Percentiles rank a stretch among this genome's conserved stretches.
These are phyloP conservation scores for Myzus persicae DNA, from an alignment of 1,140 invertebrate genomes.

Conservation along the genomic window DNA sequence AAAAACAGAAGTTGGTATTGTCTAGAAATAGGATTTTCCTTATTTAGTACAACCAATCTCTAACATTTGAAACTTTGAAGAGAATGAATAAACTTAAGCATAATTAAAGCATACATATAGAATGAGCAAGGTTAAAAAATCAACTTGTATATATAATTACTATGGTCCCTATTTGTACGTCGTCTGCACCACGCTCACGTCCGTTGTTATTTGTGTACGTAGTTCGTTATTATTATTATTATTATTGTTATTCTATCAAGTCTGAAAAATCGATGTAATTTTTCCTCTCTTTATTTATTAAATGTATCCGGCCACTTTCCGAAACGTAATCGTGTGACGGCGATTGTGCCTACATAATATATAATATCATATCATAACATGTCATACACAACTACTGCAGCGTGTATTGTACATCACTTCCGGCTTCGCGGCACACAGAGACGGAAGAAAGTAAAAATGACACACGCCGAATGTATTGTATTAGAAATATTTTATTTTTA, in stretches of 20 bases:
- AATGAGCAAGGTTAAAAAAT: too few species aligned
- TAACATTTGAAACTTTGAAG: too few species aligned
- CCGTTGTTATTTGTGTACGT: background rate
- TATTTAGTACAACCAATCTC: too few species aligned
- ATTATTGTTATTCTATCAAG: background rate
- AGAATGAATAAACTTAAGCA: too few species aligned
- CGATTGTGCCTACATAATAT: background rate
- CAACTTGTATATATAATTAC: too few species aligned
- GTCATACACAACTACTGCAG: background rate
- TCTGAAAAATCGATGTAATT: background rate
- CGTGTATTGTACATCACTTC: background rate
- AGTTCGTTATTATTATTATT: background rate
- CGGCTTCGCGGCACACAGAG: background rate
- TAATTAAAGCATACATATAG: too few species aligned
- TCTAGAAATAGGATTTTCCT: too few species aligned
- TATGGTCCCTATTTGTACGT: too few species aligned
- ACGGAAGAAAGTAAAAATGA: slow-evolving; percentile 44
- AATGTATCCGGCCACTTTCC: background rate
- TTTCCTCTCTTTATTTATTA: background rate
- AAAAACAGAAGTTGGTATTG: too few species aligned
- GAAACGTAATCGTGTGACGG: background rate
- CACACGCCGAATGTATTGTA: background rate
- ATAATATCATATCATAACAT: background rate
- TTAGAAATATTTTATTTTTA: background rate
- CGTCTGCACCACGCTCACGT: background rate